These are phyloP conservation scores for Perizoma affinitatum DNA, from an alignment of 2,888 invertebrate genomes.

Conservation along the genomic window DNA sequence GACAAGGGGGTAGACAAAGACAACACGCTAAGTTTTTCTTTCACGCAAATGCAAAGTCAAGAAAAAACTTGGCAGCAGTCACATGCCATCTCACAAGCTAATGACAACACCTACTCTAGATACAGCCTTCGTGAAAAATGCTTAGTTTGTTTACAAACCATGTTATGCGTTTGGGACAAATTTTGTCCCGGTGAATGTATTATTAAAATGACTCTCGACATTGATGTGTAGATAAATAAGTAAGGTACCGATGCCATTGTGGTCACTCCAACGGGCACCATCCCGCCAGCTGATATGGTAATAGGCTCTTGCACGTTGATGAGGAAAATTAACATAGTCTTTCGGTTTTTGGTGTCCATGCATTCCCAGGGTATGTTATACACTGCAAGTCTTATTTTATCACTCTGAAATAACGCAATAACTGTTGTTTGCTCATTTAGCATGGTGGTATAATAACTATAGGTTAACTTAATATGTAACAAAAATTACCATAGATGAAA, in stretches of 20 bases:
- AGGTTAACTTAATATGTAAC: too few relatives aligned
- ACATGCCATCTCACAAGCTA: too few relatives aligned
- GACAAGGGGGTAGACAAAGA: too few relatives aligned
- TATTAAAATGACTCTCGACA: neutral
- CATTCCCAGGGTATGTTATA: slow-evolving; percentile 46
- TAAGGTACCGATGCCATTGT: slow-evolving; percentile 42
- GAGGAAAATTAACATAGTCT: slow-evolving; percentile 35
- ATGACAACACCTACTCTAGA: too few relatives aligned
- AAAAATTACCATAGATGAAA: slow-evolving; percentile 39
- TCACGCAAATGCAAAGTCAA: too few relatives aligned
- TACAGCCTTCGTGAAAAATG: too few relatives aligned
- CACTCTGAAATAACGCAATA: slow-evolving; percentile 35
- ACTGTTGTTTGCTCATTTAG: too few relatives aligned
- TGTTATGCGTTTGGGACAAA: neutral
- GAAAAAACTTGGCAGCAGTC: too few relatives aligned
- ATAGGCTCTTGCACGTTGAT: slow-evolving; percentile 41
- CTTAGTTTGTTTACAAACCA: too few relatives aligned
- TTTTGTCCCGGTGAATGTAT: neutral
- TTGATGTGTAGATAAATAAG: too few relatives aligned
- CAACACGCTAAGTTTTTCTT: too few relatives aligned
- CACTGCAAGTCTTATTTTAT: slow-evolving; percentile 39
- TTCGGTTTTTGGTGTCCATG: slow-evolving; percentile 41
- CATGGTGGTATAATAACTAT: too few relatives aligned
- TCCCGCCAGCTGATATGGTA: slow-evolving; percentile 41
- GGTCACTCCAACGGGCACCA: slow-evolving; percentile 41